Base-by-base conservation (phyloP, 1,140 invertebrate genomes). In the Camponotus floridanus region DNA sequence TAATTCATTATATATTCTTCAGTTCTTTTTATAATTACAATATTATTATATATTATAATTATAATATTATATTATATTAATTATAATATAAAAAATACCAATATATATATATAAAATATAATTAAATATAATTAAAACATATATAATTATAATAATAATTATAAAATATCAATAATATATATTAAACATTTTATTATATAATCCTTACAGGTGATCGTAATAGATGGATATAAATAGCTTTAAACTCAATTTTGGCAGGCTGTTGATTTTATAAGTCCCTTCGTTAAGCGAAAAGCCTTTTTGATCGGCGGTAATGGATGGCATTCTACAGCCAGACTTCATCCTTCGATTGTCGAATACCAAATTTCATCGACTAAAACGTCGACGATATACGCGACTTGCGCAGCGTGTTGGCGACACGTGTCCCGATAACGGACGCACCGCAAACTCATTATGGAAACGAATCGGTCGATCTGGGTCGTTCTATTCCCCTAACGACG, bases 401-500 rank as follows among this genome's bases (percentile, higher is more conserved):
- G 64, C 15, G 73, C 71, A 31, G 65, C 76, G 83, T 76, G 86
- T 79, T 84, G 78, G 76, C 70, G 88, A 78, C 87, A 74, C 85
- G 70, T 89, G 80, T 85, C 73, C 78, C 88, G 80, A 67, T 85
- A 64, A 67, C 83, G 59, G 64, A 88, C 71, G 86, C 73, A 88
- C 86, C 87, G 76, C 86, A 83, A 91, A 88, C 86, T 91, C 89
- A 90, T 91, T 91, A 91, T 84, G 76, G 42, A 84, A 86, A 87
- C 76, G 85, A 89, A 89, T 78, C 80, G 79, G 62, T 55, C 76
- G 89, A 86, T 91, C 86, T 85, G 79, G 87, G 85, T 90, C 86
- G 90, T 88, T 91, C 86, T 86, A 91, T 89, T 89, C 86, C 90
- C 73, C 87, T 87, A 91, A 91, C 87, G 84, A 87, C 85, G 78